Evolutionary conservation across 2,888 invertebrate genomes (phyloP), one percentile per base, ranked within the genome.

Genomic region (Orthosia incerta): DNA sequence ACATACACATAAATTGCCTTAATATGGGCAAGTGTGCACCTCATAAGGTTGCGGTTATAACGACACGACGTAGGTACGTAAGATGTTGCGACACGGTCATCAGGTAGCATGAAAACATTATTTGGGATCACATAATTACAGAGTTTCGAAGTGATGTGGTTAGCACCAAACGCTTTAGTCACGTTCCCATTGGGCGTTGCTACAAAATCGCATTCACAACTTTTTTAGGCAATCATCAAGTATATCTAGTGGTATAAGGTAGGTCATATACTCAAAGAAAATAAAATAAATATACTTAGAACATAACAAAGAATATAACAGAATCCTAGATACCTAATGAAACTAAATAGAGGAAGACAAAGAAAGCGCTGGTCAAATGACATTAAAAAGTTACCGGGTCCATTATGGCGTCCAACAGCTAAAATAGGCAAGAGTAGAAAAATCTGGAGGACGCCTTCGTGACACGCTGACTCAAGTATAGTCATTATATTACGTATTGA

Each of bases 111-210:
- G 79, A 76, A 74, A 79, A 84, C 80, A 91, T 91, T 90, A 91
- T 91, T 93, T 93, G 92, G 92, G 91, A 92, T 91, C 87, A 89
- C 87, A 88, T 90, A 80, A 83, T 85, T 89, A 90, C 88, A 82
- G 83, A 82, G 82, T 83, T 88, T 84, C 82, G 88, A 89, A 83
- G 85, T 83, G 85, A 76, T 86, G 84, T 74, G 91, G 91, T 83
- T 56, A 85, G 83, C 90, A 86, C 88, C 91, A 91, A 93, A 93
- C 92, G 84, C 88, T 83, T 79, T 71, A 81, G 91, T 94, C 94
- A 94, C 93, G 94, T 39, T 91, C 91, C 78, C 78, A 68, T 82
- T 76, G 85, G 80, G 87, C 85, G 76, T 81, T 80, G 79, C 79
- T 87, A 86, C 84, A 91, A 92, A 92, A 92, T 93, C 90, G 89